These are phyloP conservation scores for Hypanus sabinus DNA, from an alignment of 2,113 vertebrate genomes.

Conservation along the genomic window DNA sequence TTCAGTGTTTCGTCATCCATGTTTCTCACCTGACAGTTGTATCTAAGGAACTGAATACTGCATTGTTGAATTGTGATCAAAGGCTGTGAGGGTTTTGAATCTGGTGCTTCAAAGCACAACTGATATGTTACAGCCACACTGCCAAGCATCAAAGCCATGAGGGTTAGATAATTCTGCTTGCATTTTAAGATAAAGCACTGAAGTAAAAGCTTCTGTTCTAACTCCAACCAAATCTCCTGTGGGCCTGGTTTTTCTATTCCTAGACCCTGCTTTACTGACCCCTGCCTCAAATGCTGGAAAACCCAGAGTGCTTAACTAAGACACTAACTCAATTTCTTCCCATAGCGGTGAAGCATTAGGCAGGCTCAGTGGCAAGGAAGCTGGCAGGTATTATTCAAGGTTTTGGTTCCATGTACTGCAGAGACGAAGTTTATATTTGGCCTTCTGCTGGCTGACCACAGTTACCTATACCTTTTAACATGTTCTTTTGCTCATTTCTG, in stretches of 20 bases:
- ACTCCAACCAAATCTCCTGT: not conserved
- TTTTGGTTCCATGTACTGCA: not conserved
- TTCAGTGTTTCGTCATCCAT: not conserved
- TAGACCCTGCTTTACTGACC: not conserved
- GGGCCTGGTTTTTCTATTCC: not conserved
- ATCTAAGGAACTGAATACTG: not conserved
- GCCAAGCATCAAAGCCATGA: not conserved
- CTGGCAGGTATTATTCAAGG: not conserved
- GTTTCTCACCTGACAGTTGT: not conserved
- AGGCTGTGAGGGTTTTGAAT: not conserved
- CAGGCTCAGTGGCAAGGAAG: too few species aligned
- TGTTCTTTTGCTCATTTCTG: not conserved
- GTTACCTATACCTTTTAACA: not conserved
- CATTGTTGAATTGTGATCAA: constrained; percentile 11
- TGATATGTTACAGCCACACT: not conserved
- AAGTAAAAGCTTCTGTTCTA: not conserved
- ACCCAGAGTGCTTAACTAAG: not conserved
- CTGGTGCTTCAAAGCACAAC: not conserved
- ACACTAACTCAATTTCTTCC: not conserved
- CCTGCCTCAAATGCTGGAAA: not conserved
- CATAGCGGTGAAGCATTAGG: too few species aligned
- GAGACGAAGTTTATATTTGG: too few species aligned
- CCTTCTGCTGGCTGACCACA: not conserved
- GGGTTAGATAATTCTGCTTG: not conserved
- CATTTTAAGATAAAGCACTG: not conserved